Evolutionary conservation across 2,113 vertebrate genomes (phyloP).

Genomic region (Spizaetus ornatus): DNA sequence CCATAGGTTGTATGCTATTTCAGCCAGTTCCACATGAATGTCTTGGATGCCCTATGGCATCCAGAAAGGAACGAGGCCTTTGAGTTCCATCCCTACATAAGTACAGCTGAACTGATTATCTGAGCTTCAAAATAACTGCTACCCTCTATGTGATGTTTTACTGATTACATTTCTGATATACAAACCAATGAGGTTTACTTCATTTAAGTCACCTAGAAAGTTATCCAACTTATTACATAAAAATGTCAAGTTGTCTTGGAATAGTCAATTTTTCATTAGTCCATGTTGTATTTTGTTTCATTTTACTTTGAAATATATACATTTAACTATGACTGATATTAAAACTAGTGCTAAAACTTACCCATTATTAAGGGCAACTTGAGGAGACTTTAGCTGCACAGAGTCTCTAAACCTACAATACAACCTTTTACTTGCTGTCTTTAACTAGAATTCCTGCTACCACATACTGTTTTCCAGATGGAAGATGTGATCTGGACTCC

Average conservation of each 20-base stretch:
- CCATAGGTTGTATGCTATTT: background rate
- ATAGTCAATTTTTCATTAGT: background rate
- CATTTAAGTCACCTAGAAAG: background rate
- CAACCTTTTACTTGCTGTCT: background rate
- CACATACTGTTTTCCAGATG: background rate
- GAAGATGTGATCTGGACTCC: background rate
- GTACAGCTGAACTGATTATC: background rate
- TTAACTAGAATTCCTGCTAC: background rate
- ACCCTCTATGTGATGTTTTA: background rate
- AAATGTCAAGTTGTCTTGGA: background rate
- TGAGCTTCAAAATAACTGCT: background rate
- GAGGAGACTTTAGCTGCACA: background rate
- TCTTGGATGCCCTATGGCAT: background rate
- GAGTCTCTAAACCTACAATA: background rate
- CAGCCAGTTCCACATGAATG: background rate
- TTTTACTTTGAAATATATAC: background rate
- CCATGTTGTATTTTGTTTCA: background rate
- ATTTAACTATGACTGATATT: background rate
- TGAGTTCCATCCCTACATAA: background rate
- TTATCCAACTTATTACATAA: background rate
- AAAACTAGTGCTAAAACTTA: background rate
- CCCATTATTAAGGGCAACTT: background rate
- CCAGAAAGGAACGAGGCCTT: background rate
- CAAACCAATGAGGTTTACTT: background rate
- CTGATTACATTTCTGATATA: background rate